Evolutionary conservation across 2,797 vertebrate genomes (phyloP).

Genomic region (Thripadectes ignobilis): DNA sequence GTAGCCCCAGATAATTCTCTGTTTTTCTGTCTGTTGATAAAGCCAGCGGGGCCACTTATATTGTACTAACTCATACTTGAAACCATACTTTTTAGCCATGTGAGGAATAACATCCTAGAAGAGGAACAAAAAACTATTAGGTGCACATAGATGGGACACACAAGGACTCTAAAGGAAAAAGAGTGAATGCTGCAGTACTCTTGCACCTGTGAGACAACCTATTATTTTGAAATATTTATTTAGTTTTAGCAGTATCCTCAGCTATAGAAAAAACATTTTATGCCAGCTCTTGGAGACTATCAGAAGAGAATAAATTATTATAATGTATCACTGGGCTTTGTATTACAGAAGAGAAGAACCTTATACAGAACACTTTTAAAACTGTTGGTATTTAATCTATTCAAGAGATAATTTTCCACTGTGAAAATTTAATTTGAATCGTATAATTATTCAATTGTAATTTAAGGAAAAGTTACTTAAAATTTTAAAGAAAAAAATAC

Average conservation of each 20-base stretch:
- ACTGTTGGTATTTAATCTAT: background rate
- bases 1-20: slow-evolving; percentile 97
- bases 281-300: background rate
- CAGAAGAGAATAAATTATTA: background rate
- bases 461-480: background rate
- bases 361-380: background rate
- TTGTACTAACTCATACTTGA: slow-evolving; percentile 94
- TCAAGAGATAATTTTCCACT: background rate
- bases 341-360: background rate
- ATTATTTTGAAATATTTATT: background rate
- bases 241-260: background rate
- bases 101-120: slow-evolving; percentile 89
- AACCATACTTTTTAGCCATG: slow-evolving; percentile 90
- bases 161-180: background rate
- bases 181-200: background rate
- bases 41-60: slow-evolving; percentile 98
- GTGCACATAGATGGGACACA: background rate
- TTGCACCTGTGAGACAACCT: background rate
- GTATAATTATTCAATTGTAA: background rate
- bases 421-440: background rate
- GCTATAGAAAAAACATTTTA: background rate
- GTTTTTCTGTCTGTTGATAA: slow-evolving; percentile 94
- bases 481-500: background rate
- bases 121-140: background rate
- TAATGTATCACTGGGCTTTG: background rate